Conservation (phyloP, 2,113 vertebrate species). For the Dipodomys spectabilis region DNA sequence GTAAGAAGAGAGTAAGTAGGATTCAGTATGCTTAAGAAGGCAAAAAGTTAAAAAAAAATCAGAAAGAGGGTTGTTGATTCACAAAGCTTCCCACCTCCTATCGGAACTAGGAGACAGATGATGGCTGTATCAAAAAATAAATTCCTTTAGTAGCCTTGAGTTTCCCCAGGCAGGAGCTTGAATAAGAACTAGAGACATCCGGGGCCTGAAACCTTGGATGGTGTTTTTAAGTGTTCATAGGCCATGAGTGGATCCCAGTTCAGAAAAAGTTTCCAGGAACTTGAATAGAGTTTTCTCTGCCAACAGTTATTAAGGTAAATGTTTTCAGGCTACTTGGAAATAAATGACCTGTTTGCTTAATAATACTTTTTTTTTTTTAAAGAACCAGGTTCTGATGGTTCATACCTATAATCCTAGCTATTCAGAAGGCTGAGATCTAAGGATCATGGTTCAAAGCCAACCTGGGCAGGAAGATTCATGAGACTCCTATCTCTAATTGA, state of each 20-base stretch:
- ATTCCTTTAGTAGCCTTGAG: background rate
- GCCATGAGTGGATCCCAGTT: too few species aligned
- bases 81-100: background rate
- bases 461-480: too few species aligned
- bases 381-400: too few species aligned
- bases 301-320: background rate
- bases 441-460: too few species aligned
- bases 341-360: background rate
- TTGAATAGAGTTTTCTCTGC: background rate
- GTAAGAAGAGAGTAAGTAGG: fast-evolving
- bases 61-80: background rate
- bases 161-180: background rate
- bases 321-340: background rate
- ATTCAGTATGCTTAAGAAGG: background rate
- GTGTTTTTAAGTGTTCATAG: background rate
- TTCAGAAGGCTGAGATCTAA: too few species aligned
- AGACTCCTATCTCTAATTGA: too few species aligned
- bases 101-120: background rate
- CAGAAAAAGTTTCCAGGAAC: background rate
- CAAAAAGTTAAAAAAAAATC: background rate
- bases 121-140: background rate
- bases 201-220: background rate
- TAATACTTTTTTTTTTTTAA: too few species aligned
- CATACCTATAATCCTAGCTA: too few species aligned
- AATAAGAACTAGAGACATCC: background rate